These are phyloP conservation scores for Luehdorfia chinensis DNA, from an alignment of 1,140 invertebrate species.

Conservation along the genomic window DNA sequence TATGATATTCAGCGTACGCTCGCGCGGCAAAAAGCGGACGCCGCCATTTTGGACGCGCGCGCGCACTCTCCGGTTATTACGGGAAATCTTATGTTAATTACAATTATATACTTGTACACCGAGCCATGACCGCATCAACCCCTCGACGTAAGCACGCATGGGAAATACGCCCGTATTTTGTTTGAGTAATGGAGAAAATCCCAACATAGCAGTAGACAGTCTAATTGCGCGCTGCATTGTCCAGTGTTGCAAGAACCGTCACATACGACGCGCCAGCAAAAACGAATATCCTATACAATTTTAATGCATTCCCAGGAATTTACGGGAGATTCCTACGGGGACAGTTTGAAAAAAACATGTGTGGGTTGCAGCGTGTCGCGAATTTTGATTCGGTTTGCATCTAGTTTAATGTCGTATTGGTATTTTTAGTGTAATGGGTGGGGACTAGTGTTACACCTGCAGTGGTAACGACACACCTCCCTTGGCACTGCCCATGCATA, in stretches of 20 bases:
- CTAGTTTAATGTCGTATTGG: slow-evolving; percentile 31
- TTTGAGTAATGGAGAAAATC: neutral
- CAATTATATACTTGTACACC: slow-evolving; percentile 51
- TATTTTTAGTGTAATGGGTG: slow-evolving; percentile 32
- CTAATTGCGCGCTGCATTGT: neutral
- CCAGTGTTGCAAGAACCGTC: slow-evolving; percentile 24
- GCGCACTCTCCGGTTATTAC: slow-evolving; percentile 57
- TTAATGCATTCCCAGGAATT: slow-evolving; percentile 64
- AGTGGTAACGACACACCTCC: slow-evolving; percentile 33
- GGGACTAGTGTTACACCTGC: slow-evolving; percentile 19
- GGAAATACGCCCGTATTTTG: neutral
- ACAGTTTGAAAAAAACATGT: slow-evolving; percentile 42
- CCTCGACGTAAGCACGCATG: neutral
- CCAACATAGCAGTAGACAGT: neutral
- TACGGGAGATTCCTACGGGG: slow-evolving; percentile 53
- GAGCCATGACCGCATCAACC: neutral
- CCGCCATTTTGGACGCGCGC: slow-evolving; percentile 51
- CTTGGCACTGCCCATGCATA: slow-evolving; percentile 17
- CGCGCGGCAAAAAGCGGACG: slow-evolving; percentile 45
- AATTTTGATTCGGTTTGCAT: slow-evolving; percentile 42
- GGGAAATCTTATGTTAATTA: slow-evolving; percentile 70
- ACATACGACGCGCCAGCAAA: slow-evolving; percentile 45
- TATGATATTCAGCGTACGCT: slow-evolving; percentile 64
- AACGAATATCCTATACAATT: slow-evolving; percentile 62
- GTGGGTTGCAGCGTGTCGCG: slow-evolving; percentile 38